A percentile compares a stretch with the other conserved stretches of the same genome.
Evolutionary conservation across 2,888 invertebrate species (phyloP).

Genomic region (Tricholauxania praeusta): DNA sequence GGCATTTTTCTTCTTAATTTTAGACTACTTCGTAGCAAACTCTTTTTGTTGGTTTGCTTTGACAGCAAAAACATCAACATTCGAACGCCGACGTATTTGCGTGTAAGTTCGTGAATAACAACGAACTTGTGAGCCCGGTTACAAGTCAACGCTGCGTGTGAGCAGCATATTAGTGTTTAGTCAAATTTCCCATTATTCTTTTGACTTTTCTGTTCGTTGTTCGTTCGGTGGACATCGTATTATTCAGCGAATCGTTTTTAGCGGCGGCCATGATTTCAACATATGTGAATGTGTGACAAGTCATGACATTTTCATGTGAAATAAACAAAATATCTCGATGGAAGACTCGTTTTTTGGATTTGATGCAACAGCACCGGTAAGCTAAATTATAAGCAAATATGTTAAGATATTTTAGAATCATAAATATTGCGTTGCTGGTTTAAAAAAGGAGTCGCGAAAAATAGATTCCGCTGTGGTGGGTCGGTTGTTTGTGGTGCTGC

Average conservation of each 20-base stretch:
- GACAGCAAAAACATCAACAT: no score
- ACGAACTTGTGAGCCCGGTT: no score
- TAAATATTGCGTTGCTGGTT: no score
- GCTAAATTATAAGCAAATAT: conserved; percentile 59
- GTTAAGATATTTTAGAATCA: no score
- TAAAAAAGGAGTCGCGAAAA: no score
- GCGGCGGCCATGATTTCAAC: conserved; percentile 43
- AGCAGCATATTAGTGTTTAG: no score
- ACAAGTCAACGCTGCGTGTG: no score
- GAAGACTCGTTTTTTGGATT: conserved; percentile 91
- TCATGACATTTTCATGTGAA: conserved; percentile 76
- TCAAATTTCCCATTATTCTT: conserved; percentile 7
- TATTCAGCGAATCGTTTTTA: conserved; percentile 35
- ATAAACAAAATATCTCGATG: conserved; percentile 76
- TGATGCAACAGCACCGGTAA: conserved; percentile 83
- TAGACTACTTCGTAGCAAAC: no score
- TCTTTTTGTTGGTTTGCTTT: no score
- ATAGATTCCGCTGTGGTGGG: neutral
- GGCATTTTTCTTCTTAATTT: no score
- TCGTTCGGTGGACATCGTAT: conserved; percentile 39
- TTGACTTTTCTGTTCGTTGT: conserved; percentile 24
- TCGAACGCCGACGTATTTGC: no score
- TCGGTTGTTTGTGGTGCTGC: neutral
- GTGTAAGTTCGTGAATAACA: no score
- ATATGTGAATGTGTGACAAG: conserved; percentile 71